Conservation (phyloP, 2,113 vertebrate genomes). For the Artemisiospiza belli region DNA sequence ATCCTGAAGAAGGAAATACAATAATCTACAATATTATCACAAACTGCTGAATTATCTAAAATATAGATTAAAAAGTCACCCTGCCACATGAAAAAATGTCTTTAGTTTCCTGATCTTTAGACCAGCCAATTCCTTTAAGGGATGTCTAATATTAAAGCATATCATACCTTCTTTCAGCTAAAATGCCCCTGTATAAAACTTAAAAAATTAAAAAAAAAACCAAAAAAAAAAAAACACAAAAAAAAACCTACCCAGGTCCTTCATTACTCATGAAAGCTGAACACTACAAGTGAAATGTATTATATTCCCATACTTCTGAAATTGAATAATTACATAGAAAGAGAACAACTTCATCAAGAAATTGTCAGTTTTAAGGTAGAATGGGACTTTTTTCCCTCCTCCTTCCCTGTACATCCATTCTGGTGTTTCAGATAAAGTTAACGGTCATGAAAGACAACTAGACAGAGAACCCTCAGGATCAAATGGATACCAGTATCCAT, state of each 20-base stretch:
- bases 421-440: neutral
- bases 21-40: neutral
- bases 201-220: neutral
- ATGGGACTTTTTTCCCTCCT: neutral
- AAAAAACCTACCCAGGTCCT: accelerated
- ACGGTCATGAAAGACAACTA: neutral
- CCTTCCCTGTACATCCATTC: neutral
- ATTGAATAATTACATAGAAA: neutral
- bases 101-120: conserved; percentile 19
- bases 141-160: conserved; percentile 15
- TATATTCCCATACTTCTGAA: neutral
- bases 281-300: neutral
- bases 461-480: neutral
- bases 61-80: conserved; percentile 8
- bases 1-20: neutral
- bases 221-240: neutral
- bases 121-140: conserved; percentile 17
- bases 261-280: neutral
- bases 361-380: neutral
- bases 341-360: neutral
- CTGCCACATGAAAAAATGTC: neutral
- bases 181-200: neutral
- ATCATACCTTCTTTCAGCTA: neutral
- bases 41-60: neutral
- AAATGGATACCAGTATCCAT: neutral